Evolutionary conservation across 64 coral and sea anemone species (phyloP).

Genomic region (Pocillopora damicornis): DNA sequence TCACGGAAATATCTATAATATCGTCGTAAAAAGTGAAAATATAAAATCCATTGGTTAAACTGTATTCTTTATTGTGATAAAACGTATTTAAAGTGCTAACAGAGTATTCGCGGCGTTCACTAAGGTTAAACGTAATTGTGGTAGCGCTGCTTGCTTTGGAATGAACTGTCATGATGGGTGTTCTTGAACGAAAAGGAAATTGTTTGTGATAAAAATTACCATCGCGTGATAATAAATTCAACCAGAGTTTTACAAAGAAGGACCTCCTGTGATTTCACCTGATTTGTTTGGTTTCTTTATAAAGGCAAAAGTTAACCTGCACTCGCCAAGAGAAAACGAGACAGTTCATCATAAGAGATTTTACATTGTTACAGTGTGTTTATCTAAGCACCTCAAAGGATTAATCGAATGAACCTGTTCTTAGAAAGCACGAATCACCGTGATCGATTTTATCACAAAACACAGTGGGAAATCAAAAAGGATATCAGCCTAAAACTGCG

Average conservation of each 20-base stretch:
- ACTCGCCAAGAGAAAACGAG: not conserved
- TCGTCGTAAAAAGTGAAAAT: too few relatives aligned
- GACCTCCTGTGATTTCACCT: not conserved
- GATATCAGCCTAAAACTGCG: not conserved
- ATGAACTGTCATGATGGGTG: not conserved
- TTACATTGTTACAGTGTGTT: slow-evolving; percentile 11
- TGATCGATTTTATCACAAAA: not conserved
- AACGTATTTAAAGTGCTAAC: too few relatives aligned
- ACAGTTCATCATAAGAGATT: not conserved
- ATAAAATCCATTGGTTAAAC: too few relatives aligned
- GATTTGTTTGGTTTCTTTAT: not conserved
- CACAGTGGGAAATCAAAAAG: not conserved
- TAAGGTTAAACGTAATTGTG: not conserved
- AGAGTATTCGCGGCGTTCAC: not conserved
- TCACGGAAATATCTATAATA: too few relatives aligned
- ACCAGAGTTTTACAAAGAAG: not conserved
- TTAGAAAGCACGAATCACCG: not conserved
- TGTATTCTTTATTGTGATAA: too few relatives aligned
- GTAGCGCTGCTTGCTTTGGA: not conserved
- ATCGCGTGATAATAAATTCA: not conserved
- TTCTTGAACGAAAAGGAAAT: not conserved
- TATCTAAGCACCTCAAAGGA: not conserved
- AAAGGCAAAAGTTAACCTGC: not conserved
- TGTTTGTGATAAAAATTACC: not conserved
- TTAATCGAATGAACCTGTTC: slow-evolving; percentile 20